These are phyloP conservation scores for Catocala fraxini DNA, from an alignment of 2,888 invertebrate species.

Conservation along the genomic window DNA sequence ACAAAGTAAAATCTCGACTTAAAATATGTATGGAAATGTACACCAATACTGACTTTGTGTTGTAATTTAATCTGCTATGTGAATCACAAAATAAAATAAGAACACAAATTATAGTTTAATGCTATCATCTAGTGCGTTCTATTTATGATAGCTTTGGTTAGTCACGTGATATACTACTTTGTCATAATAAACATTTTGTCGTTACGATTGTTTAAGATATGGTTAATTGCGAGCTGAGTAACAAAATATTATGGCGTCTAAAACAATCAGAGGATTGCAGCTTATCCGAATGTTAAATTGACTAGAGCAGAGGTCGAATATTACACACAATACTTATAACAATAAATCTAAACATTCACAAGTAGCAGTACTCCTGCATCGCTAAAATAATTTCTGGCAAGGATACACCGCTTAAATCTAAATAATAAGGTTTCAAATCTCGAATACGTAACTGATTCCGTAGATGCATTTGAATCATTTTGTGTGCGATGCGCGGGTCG, in stretches of 20 bases:
- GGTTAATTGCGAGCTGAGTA: neutral
- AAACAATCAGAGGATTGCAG: slow-evolving; percentile 1
- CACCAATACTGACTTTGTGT: too few species aligned
- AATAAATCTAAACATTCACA: slow-evolving; percentile 36
- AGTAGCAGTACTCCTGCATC: slow-evolving; percentile 58
- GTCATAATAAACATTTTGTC: too few species aligned
- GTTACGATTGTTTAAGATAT: too few species aligned
- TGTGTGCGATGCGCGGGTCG: slow-evolving; percentile 22
- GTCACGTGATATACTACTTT: too few species aligned
- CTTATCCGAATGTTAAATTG: slow-evolving; percentile 21
- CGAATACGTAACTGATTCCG: slow-evolving; percentile 21
- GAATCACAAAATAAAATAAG: too few species aligned
- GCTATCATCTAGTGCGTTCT: too few species aligned
- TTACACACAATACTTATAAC: slow-evolving; percentile 6
- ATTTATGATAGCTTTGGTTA: too few species aligned
- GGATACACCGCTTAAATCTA: slow-evolving; percentile 39
- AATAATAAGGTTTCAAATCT: slow-evolving; percentile 37
- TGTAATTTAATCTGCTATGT: too few species aligned
- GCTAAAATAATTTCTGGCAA: slow-evolving; percentile 58
- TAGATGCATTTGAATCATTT: slow-evolving; percentile 24
- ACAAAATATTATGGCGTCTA: neutral
- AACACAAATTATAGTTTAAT: too few species aligned
- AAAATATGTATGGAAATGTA: too few species aligned
- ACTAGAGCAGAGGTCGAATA: slow-evolving; percentile 34
- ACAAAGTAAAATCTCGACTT: too few species aligned